These are phyloP conservation scores for Drosophila micromelanica DNA, from an alignment of 1,140 invertebrate species.

Conservation along the genomic window DNA sequence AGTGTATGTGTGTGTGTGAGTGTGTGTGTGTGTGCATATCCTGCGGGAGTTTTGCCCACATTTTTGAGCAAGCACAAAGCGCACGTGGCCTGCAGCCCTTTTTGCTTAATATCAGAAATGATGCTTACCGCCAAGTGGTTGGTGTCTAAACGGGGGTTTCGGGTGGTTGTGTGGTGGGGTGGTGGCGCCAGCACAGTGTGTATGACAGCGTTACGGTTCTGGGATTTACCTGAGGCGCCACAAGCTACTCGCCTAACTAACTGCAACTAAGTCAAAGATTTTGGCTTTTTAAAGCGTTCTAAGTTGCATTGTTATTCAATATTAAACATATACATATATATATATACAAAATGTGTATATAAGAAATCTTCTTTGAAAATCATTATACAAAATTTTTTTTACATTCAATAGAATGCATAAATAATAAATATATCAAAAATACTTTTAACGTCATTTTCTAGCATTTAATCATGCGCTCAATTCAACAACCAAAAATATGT, in stretches of 20 bases:
- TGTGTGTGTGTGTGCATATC: constrained; percentile 20
- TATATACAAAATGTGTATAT: not conserved
- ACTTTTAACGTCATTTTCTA: constrained; percentile 52
- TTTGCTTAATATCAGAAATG: constrained; percentile 25
- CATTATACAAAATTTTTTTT: constrained; percentile 29
- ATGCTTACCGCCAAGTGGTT: constrained; percentile 9
- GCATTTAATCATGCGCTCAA: constrained; percentile 56
- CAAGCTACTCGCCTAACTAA: constrained; percentile 5
- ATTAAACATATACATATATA: not conserved
- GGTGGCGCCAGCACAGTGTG: not conserved
- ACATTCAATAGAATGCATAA: constrained; percentile 53
- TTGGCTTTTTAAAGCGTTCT: not conserved
- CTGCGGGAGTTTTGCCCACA: constrained; percentile 31
- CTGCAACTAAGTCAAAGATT: constrained; percentile 18
- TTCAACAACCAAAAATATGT: constrained; percentile 58
- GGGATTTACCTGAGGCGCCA: not conserved
- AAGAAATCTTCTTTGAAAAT: constrained; percentile 49
- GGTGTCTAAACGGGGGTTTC: not conserved
- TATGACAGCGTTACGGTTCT: constrained; percentile 6
- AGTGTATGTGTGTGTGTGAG: not conserved
- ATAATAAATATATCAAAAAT: constrained; percentile 28
- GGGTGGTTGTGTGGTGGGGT: not conserved
- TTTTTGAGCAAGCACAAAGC: constrained; percentile 21
- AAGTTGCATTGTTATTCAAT: not conserved
- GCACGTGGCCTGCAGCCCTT: constrained; percentile 23